Base-by-base conservation (phyloP, 2,888 invertebrate genomes). In the Volucella inanis region DNA sequence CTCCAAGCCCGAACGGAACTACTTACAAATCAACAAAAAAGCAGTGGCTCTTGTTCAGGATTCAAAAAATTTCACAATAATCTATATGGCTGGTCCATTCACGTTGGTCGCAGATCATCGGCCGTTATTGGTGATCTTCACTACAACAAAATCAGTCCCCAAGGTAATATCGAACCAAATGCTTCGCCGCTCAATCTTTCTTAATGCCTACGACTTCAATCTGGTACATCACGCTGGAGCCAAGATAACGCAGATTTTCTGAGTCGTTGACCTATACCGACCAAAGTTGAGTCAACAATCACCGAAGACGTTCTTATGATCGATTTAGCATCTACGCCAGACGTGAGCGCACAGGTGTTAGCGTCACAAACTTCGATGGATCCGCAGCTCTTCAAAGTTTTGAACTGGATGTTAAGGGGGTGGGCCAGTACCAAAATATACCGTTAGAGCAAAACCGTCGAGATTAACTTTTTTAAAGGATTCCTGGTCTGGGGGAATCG, bases 271-370 rank as follows among this genome's bases (percentile, higher is more conserved):
- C 78, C 64, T 54, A 62, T 72, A 54, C 38, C 62, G 38, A 62
- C 62, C 52, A 18, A 62, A 62, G 45, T 45, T 1, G 72, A 31
- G 6, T 14, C 54, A 38, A 18, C 71, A 55, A 52, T 45, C 2
- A 61, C 22, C 54, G 71, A 71, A 45, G 52, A 49, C 10, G 59
- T 71, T 45, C 57, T 79, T 49, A 76, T 79, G 79, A 79, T 82
- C n/a, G 72, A 83, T 18, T 15, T 64, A 15, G 52, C 43, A 18
- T 52, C n/a, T 22, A 11, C 31, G 8, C 50, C 57, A 50, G 49
- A 70, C 38, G 62, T 70, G 10, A 70, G 61, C 70, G 68, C 77
- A 22, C 62, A 77, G 43, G 12, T 49, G 39, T 57, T 50, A 18
- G 65, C 72, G 49, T 65, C 59, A 39, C 79, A 79, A 59, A 72